Base-by-base conservation (phyloP, 2,113 vertebrate genomes). In the Coptodon rendalli region DNA sequence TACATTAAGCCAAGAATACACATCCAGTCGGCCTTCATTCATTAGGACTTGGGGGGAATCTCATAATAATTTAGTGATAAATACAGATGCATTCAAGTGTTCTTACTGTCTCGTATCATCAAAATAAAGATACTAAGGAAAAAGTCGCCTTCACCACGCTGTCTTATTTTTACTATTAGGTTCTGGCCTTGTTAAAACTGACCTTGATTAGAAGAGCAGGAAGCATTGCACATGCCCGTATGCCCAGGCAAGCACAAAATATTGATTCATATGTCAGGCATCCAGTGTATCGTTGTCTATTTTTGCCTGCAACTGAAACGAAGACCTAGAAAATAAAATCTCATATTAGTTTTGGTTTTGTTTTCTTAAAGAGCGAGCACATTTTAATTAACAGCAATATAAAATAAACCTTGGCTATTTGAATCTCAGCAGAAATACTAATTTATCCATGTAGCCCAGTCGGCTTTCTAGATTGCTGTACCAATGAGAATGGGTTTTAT, bases 11-110 rank as follows among this genome's bases (percentile, higher is more conserved):
- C 87, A 79, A 81, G 86, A 89, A 83, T 71, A 71, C 38, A 76
- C 63, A 9, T 91, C 83, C 87, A 86, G 87, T 89, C 86, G 83
- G 50, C 85, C 84, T 56, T 85, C 63, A 83, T 85, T 87, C 82
- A 84, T 53, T 84, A 10, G 27, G 76, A 92, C 52, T 94, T 45
- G 5, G 31, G 34, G 54, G 78, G 36, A 57, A 14, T 86, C 50
- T 86, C 12, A 66, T 89, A 14, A 43, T 48, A 76, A 50, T 91
- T 89, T 87, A 84, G 86, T 94, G 84, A 36, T 90, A 57, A 22
- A 73, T 63, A 22, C 53, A 45, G 80, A 79, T 80, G 54, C 1
- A 36, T 8, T 80, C 13, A 12, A 53, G 34, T 53, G 4, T 66
- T n/a, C 7, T 68, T 7, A 5, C 17, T 5, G 24, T 45, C 17